phyloP scores from a whole-genome alignment of 2,888 invertebrate genomes.

The Agrochola lychnidis region DNA sequence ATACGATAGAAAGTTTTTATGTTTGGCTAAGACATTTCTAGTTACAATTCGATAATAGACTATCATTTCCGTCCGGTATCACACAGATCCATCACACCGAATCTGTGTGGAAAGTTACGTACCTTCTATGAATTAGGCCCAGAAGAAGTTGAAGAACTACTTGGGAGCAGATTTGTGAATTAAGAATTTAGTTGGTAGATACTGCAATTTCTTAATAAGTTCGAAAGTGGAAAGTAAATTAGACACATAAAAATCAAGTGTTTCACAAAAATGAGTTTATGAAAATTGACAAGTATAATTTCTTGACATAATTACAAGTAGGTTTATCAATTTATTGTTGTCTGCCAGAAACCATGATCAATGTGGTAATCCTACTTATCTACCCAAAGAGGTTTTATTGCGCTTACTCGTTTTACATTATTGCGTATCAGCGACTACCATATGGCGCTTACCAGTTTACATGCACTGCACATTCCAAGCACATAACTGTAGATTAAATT shows the following conservation, averaged over 20 bases:
- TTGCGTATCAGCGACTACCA: not conserved
- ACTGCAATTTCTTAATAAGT: slow-evolving; percentile 21
- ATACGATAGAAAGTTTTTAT: slow-evolving; percentile 44
- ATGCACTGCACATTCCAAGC: slow-evolving; percentile 65
- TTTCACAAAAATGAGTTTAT: slow-evolving; percentile 17
- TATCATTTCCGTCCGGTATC: not conserved
- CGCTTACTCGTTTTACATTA: slow-evolving; percentile 3
- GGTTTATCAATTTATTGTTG: not conserved
- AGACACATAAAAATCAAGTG: not conserved
- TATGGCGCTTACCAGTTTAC: slow-evolving; percentile 33
- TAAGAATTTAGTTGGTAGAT: not conserved
- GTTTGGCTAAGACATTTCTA: slow-evolving; percentile 12
- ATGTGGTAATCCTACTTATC: not conserved
- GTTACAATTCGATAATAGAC: not conserved
- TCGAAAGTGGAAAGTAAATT: not conserved
- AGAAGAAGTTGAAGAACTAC: not conserved
- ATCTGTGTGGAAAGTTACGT: not conserved
- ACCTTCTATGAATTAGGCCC: slow-evolving; percentile 3
- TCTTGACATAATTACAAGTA: not conserved
- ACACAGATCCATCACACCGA: too few species aligned
- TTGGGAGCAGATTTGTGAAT: not conserved
- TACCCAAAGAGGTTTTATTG: slow-evolving; percentile 36
- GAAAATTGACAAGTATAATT: slow-evolving; percentile 1
- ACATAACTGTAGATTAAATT: slow-evolving; percentile 56
- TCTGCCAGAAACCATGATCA: not conserved